These are phyloP conservation scores for Varroa destructor DNA, from an alignment of 1,140 invertebrate genomes.

Conservation along the genomic window DNA sequence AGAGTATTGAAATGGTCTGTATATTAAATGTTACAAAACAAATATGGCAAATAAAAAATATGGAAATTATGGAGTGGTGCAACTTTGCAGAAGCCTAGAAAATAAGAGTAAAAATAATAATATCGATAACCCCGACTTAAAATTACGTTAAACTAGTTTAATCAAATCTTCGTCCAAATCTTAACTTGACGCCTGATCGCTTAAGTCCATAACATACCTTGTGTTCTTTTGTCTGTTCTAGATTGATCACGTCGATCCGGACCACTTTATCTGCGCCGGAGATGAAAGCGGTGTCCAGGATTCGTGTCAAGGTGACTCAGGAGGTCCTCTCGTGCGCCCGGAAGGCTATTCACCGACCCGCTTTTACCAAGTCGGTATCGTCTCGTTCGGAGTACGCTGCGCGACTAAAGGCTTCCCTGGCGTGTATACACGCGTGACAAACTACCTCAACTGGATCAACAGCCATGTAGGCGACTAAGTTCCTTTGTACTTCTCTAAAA, in stretches of 20 bases:
- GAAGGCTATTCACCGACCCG: slow-evolving; percentile 36
- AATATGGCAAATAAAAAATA: too few relatives aligned
- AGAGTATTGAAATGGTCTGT: too few relatives aligned
- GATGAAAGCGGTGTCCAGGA: slow-evolving; percentile 8
- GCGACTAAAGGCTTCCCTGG: slow-evolving; percentile 57
- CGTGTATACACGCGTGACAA: slow-evolving; percentile 60
- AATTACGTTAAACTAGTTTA: too few relatives aligned
- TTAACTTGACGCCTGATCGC: too few relatives aligned
- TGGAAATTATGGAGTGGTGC: too few relatives aligned
- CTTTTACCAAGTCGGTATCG: slow-evolving; percentile 55
- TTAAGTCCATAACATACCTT: too few relatives aligned
- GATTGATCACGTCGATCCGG: slow-evolving; percentile 12
- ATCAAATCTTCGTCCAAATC: too few relatives aligned
- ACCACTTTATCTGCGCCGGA: slow-evolving; percentile 21
- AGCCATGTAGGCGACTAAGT: not conserved
- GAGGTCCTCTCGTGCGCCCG: slow-evolving; percentile 59
- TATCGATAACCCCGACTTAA: too few relatives aligned
- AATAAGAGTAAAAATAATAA: too few relatives aligned
- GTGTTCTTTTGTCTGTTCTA: not conserved
- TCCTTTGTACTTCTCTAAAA: too few relatives aligned
- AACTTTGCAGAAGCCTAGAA: too few relatives aligned
- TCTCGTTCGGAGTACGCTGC: slow-evolving; percentile 59
- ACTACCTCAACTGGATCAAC: slow-evolving; percentile 42
- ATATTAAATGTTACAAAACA: too few relatives aligned
- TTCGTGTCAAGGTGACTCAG: slow-evolving; percentile 55